A percentile compares a stretch with the other conserved stretches of the same genome.
phyloP scores from a whole-genome alignment of 2,888 invertebrate genomes.

The Bellardia bayeri region DNA sequence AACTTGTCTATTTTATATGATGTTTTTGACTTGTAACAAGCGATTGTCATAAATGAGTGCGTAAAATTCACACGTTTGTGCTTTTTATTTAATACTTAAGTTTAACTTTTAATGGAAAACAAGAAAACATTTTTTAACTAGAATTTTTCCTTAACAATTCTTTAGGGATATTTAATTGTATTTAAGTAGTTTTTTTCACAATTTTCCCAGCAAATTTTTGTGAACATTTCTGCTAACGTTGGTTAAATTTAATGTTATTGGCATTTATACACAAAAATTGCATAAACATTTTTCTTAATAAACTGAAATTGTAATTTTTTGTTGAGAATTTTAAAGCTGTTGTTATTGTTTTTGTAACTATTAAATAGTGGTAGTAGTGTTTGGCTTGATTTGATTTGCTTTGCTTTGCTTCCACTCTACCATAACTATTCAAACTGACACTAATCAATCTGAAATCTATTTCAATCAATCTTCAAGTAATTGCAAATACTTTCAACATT shows the following conservation, averaged over 20 bases:
- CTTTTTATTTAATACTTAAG: background rate
- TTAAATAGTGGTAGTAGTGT: constrained; percentile 28
- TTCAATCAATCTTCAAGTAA: constrained; percentile 83
- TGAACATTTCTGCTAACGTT: background rate
- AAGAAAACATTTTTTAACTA: background rate
- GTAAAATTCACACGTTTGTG: constrained; percentile 58
- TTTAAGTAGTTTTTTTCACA: background rate
- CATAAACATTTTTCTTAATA: constrained; percentile 66
- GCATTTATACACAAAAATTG: constrained; percentile 57
- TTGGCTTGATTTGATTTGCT: constrained; percentile 55
- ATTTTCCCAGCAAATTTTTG: constrained; percentile 42
- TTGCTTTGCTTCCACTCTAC: constrained; percentile 64
- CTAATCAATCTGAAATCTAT: constrained; percentile 83
- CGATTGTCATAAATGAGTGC: constrained; percentile 52
- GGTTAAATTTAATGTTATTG: constrained; percentile 55
- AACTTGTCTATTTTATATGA: constrained; percentile 30
- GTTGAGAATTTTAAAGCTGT: constrained; percentile 29
- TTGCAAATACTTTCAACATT: constrained; percentile 83
- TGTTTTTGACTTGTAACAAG: constrained; percentile 43
- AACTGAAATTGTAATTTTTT: constrained; percentile 55
- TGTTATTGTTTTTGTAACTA: constrained; percentile 26
- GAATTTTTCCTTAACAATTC: background rate
- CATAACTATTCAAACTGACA: constrained; percentile 72
- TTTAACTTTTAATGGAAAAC: no score
- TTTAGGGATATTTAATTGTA: background rate